phyloP scores from a whole-genome alignment of 1,140 invertebrate species.

The Drosophila mayri region DNA sequence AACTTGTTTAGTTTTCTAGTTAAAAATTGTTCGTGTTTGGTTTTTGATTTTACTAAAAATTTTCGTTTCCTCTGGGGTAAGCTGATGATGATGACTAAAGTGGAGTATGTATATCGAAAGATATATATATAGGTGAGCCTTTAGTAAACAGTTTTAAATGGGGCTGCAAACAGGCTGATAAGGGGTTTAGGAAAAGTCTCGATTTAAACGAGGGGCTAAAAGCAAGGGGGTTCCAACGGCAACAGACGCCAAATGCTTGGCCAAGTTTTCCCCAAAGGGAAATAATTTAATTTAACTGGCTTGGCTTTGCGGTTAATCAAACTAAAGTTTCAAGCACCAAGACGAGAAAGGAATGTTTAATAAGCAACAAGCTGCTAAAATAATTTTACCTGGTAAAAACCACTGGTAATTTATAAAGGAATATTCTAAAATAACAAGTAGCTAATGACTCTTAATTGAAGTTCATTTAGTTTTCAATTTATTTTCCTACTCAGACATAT shows the following conservation, averaged over 20 bases:
- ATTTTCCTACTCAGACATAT: too few relatives aligned
- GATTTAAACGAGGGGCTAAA: background rate
- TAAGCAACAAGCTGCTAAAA: conserved; percentile 19
- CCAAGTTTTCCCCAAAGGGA: conserved; percentile 26
- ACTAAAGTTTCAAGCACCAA: conserved; percentile 16
- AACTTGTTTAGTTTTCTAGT: conserved; percentile 31
- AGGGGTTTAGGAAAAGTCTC: conserved; percentile 20
- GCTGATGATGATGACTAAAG: background rate
- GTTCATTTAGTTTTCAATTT: background rate
- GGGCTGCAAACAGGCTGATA: conserved; percentile 32
- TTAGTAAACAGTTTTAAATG: conserved; percentile 21
- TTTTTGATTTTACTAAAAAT: conserved; percentile 27
- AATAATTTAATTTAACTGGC: conserved; percentile 21
- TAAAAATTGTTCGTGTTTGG: conserved; percentile 21
- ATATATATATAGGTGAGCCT: conserved; percentile 19
- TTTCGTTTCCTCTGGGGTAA: conserved; percentile 12
- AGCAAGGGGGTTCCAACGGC: background rate
- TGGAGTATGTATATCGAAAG: background rate
- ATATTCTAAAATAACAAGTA: background rate
- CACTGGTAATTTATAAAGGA: background rate
- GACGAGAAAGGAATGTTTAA: conserved; percentile 28
- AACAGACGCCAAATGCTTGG: background rate
- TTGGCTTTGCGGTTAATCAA: conserved; percentile 37
- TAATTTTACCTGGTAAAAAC: background rate
- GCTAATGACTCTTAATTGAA: background rate